Evolutionary conservation across 2,888 invertebrate species (phyloP).

Genomic region (Ectobius pallidus): DNA sequence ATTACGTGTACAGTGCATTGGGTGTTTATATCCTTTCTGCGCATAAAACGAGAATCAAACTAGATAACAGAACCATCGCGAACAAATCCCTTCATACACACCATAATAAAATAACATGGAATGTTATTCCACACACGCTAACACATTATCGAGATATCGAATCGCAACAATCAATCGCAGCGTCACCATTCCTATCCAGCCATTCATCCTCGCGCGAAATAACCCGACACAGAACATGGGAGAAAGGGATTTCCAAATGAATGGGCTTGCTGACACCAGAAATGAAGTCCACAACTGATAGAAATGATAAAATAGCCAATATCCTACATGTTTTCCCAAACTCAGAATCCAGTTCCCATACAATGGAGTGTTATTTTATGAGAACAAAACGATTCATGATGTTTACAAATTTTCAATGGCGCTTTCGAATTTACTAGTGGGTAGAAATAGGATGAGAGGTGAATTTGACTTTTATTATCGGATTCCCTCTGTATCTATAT

Average conservation of each 20-base stretch:
- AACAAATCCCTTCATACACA: not conserved
- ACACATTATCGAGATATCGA: constrained; percentile 37
- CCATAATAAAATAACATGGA: constrained; percentile 27
- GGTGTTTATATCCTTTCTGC: not conserved
- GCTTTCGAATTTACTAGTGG: not conserved
- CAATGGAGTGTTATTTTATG: constrained; percentile 35
- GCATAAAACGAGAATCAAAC: not conserved
- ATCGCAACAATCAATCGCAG: constrained; percentile 35
- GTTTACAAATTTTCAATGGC: constrained; percentile 33
- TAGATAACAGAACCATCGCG: not conserved
- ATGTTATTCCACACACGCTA: constrained; percentile 14
- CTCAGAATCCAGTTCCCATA: constrained; percentile 17
- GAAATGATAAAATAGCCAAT: constrained; percentile 40
- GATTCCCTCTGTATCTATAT: not conserved
- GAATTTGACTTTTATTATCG: constrained; percentile 20
- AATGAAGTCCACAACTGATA: constrained; percentile 20
- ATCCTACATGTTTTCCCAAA: constrained; percentile 26
- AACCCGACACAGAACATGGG: constrained; percentile 9
- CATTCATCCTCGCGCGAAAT: constrained; percentile 13
- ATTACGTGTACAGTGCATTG: too few species aligned
- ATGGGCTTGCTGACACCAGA: constrained; percentile 34
- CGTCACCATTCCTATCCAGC: constrained; percentile 34
- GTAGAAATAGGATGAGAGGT: not conserved
- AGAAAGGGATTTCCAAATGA: constrained; percentile 32
- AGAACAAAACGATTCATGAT: constrained; percentile 32